Evolutionary conservation across 2,888 invertebrate genomes (phyloP), one percentile per base, ranked within the genome.

Genomic region (Notodonta ziczac): DNA sequence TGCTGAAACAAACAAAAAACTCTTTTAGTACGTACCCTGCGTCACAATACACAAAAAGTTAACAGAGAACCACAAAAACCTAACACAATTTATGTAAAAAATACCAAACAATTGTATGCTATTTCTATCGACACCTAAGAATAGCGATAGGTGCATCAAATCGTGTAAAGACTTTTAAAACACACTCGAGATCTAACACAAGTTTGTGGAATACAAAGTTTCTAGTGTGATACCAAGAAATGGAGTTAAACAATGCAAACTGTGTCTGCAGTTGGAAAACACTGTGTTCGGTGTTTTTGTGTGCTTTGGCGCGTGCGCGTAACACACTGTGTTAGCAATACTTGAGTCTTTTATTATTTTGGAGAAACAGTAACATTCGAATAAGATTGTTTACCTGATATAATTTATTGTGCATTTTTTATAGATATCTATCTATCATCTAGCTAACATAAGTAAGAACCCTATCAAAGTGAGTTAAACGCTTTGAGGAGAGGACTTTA

Each of bases 241-340:
- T 46, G 64, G 60, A 67, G 61, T 66, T 58, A 59, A 63, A 69
- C 60, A 63, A 52, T 32, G 16, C 6, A 62, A 70, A 70, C 71
- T 4, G 75, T 73, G 73, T 66, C 51, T 16, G 32, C 51, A 58
- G 73, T 56, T 73, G 76, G 75, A 76, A 76, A 35, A 68, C 73
- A 52, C 5, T 13, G 61, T 65, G 72, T 61, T 67, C 69, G 69
- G 65, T 61, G 77, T 71, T 76, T 64, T 70, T 70, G 64, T 66
- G 63, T 59, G 54, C 57, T 60, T 69, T 68, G 66, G 65, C 72
- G 77, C 77, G 76, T 73, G 77, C 77, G 77, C 70, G 65, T 65
- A 66, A 52, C 35, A 35, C 40, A 60, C 63, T 70, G 69, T 67
- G 59, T 58, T 32, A 44, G 12, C 59, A 70, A 64, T 73, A 70